A percentile compares a stretch with the other conserved stretches of the same genome.
These are phyloP conservation scores for Myrmecophaga tridactyla DNA, from an alignment of 2,113 vertebrate species.

Conservation along the genomic window DNA sequence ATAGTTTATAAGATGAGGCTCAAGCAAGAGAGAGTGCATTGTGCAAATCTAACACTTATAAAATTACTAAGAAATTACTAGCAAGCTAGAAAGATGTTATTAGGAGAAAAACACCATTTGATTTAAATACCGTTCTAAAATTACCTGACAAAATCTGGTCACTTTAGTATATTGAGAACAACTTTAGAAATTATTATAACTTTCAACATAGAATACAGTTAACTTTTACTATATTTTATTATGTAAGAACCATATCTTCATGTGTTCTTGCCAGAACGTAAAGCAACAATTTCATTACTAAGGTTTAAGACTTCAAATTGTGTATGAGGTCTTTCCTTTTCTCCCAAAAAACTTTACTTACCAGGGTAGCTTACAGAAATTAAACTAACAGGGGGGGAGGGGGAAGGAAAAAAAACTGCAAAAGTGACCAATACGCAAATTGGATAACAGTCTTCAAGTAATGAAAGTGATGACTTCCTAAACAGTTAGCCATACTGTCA, in stretches of 20 bases:
- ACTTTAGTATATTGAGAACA: constrained; percentile 7
- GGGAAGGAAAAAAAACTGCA: not conserved
- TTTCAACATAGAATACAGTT: not conserved
- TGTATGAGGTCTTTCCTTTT: not conserved
- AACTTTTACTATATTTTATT: constrained; percentile 32
- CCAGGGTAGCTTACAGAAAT: not conserved
- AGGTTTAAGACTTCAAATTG: constrained; percentile 36
- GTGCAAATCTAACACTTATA: not conserved
- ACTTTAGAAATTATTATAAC: not conserved
- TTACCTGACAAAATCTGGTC: constrained; percentile 32
- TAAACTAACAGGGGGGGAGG: not conserved
- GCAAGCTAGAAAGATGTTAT: no score
- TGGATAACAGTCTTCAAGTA: not conserved
- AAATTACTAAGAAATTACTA: constrained; percentile 12
- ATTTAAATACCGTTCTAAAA: constrained; percentile 15
- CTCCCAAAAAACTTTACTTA: constrained; percentile 17
- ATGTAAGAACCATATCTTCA: not conserved
- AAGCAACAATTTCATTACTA: constrained; percentile 44
- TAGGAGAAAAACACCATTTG: not conserved
- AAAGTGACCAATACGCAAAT: not conserved
- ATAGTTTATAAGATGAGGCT: constrained; percentile 15
- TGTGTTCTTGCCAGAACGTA: not conserved
- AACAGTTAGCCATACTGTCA: not conserved
- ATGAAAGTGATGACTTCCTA: not conserved
- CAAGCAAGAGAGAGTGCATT: not conserved